phyloP scores from a whole-genome alignment of 2,113 vertebrate species.

The Cnemophilus loriae region DNA sequence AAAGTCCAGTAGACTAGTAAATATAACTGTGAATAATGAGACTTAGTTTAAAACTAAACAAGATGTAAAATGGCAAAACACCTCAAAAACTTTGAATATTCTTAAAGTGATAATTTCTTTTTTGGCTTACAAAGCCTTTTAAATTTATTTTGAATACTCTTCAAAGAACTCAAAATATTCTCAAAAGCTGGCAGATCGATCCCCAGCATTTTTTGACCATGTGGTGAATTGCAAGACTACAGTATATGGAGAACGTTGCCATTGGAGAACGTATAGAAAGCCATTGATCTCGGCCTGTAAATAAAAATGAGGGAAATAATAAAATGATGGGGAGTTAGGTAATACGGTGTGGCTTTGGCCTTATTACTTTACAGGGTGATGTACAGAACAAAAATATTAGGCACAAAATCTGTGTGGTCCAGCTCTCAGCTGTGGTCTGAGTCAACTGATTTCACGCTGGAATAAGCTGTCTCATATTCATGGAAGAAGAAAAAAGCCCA shows the following conservation, averaged over 20 bases:
- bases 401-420: conserved; percentile 34
- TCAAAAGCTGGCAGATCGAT: background rate
- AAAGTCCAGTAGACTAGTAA: background rate
- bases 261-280: background rate
- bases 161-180: background rate
- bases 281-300: background rate
- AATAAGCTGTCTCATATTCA: background rate
- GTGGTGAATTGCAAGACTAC: background rate
- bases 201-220: background rate
- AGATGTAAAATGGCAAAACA: background rate
- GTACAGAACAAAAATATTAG: background rate
- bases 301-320: background rate
- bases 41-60: background rate
- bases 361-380: background rate
- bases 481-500: background rate
- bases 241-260: background rate
- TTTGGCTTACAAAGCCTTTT: background rate
- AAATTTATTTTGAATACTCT: background rate
- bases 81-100: background rate
- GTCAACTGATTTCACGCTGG: background rate
- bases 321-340: background rate
- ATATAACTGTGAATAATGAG: background rate
- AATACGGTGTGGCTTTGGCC: background rate
- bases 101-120: background rate
- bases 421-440: background rate